phyloP scores from a whole-genome alignment of 2,888 invertebrate species.

The Cheilosia grossa region DNA sequence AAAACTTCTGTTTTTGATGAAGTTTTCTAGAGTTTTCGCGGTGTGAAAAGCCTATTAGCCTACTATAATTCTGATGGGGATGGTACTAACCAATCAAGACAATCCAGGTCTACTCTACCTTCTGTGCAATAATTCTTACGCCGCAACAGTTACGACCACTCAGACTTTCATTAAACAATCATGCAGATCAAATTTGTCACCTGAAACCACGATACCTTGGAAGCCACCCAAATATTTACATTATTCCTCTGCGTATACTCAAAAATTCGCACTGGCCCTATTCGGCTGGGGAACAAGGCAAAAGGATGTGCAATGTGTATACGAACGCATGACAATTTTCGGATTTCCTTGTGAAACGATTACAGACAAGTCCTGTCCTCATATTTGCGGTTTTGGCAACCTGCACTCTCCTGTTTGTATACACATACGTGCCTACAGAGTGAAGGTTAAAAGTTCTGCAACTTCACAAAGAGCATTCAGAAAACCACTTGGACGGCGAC shows the following conservation, averaged over 20 bases:
- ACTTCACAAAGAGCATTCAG: constrained; percentile 30
- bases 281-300: constrained; percentile 39
- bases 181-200: constrained; percentile 71
- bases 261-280: constrained; percentile 52
- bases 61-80: no score
- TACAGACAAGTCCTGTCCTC: constrained; percentile 66
- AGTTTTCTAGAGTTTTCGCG: no score
- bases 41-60: no score
- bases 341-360: constrained; percentile 71
- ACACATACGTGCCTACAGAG: neutral
- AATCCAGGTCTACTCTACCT: neutral
- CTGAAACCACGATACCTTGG: constrained; percentile 71
- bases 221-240: constrained; percentile 73
- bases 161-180: constrained; percentile 60
- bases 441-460: constrained; percentile 68
- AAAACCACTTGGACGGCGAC: constrained; percentile 54
- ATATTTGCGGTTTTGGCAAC: constrained; percentile 64
- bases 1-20: no score
- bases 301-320: constrained; percentile 64
- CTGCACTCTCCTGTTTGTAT: constrained; percentile 40
- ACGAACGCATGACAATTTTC: constrained; percentile 54
- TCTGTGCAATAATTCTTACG: constrained; percentile 24
- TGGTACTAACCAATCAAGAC: neutral
- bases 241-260: no score
- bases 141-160: constrained; percentile 50